Conservation (phyloP, 2,888 invertebrate genomes). For the Alviniconcha strummeri region DNA sequence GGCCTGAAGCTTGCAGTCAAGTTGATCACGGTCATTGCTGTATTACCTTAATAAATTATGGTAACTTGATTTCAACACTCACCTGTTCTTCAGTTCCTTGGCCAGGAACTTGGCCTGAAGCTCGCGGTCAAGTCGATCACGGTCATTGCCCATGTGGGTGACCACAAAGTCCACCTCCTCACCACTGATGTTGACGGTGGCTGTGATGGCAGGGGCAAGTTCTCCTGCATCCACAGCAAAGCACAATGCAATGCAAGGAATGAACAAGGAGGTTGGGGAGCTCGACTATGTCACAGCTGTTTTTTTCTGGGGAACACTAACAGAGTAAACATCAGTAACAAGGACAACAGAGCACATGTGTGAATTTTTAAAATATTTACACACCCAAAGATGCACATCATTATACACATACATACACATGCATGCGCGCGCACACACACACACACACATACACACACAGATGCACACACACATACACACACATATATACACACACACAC, state of each 20-base stretch:
- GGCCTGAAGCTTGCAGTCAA: constrained; percentile 62
- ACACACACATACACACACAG: no score
- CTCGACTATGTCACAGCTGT: no score
- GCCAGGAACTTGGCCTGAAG: constrained; percentile 71
- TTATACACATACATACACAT: background rate
- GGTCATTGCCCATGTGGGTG: constrained; percentile 74
- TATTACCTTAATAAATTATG: no score
- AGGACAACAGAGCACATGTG: no score
- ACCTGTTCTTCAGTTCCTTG: constrained; percentile 64
- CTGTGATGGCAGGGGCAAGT: constrained; percentile 73
- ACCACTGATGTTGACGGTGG: constrained; percentile 71
- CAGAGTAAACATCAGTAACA: no score
- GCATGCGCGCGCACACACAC: background rate
- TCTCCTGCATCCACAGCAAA: constrained; percentile 61
- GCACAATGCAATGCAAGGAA: no score
- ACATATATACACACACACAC: no score
- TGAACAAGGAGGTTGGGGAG: no score
- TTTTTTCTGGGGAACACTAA: no score
- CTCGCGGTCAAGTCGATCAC: constrained; percentile 71
- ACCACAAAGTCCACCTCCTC: constrained; percentile 72
- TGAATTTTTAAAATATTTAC: no score
- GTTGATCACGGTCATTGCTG: constrained; percentile 71
- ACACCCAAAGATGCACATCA: no score
- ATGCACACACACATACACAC: no score
- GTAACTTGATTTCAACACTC: background rate